Percentiles rank a stretch among this genome's conserved stretches.
Conservation (phyloP, 1,140 invertebrate species). For the Phortica variegata region DNA sequence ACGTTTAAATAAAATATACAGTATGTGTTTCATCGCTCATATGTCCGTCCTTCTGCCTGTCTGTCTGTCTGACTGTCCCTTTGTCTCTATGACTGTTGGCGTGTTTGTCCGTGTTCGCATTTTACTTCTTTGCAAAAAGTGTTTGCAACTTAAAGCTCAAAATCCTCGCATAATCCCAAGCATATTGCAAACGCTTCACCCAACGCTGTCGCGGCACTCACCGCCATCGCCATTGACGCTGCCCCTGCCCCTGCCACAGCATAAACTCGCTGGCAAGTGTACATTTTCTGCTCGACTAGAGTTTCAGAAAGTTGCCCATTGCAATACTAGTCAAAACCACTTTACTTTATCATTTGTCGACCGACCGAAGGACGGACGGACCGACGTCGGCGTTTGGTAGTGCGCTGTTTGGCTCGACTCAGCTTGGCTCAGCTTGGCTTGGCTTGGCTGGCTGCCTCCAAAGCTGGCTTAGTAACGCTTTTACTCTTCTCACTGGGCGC, state of each 20-base stretch:
- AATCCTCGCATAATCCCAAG: constrained; percentile 32
- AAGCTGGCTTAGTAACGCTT: too few species aligned
- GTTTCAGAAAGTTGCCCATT: constrained; percentile 35
- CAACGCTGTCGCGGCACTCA: too few species aligned
- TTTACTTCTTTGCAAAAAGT: too few species aligned
- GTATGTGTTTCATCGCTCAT: constrained; percentile 37
- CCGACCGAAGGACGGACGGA: neutral
- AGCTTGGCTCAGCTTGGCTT: too few species aligned
- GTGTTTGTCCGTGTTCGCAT: constrained; percentile 45
- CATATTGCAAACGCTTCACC: too few species aligned
- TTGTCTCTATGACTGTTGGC: constrained; percentile 8
- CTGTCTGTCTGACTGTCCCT: neutral
- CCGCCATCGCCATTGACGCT: too few species aligned
- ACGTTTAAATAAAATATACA: constrained; percentile 55
- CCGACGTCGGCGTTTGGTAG: constrained; percentile 28
- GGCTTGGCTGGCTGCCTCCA: too few species aligned
- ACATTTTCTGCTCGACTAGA: constrained; percentile 53
- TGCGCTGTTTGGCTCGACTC: too few species aligned
- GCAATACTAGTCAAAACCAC: constrained; percentile 53
- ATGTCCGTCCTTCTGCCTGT: constrained; percentile 1
- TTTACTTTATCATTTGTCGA: constrained; percentile 43
- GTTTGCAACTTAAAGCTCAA: constrained; percentile 54
- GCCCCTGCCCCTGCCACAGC: constrained; percentile 21
- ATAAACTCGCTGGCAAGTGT: constrained; percentile 43
- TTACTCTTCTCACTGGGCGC: too few species aligned